Evolutionary conservation across 2,888 invertebrate genomes (phyloP).

Genomic region (Poecilobothrus nobilitatus): DNA sequence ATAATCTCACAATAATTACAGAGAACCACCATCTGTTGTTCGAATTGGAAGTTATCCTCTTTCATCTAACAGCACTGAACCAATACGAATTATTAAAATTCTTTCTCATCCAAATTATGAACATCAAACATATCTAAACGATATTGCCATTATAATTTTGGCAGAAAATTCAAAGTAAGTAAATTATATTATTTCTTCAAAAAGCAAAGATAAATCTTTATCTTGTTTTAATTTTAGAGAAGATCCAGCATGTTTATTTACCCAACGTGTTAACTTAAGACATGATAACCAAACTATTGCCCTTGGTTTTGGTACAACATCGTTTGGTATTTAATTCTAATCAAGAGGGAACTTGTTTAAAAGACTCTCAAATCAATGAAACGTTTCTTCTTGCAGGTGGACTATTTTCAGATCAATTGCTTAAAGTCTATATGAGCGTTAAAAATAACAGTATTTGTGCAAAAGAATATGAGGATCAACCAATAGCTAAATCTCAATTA

Average conservation of each 20-base stretch:
- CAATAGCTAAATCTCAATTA: not conserved
- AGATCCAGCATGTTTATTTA: not conserved
- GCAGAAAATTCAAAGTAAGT: not conserved
- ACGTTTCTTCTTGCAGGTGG: not conserved
- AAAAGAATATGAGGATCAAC: not conserved
- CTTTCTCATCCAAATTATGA: conserved; percentile 21
- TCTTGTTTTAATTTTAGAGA: not conserved
- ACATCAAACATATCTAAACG: conserved; percentile 2
- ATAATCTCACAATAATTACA: too few species aligned
- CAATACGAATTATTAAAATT: conserved; percentile 17
- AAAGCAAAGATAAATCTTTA: too few species aligned
- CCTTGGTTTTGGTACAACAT: not conserved
- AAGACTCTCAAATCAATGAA: too few species aligned
- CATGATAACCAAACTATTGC: not conserved
- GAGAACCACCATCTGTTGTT: conserved; percentile 23
- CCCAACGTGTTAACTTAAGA: too few species aligned
- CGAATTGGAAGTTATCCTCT: conserved; percentile 22
- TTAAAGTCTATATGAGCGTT: not conserved
- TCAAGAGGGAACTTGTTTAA: not conserved
- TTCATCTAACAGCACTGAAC: conserved; percentile 11
- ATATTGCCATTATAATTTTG: conserved; percentile 12
- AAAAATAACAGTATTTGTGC: not conserved
- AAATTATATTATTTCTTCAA: too few species aligned
- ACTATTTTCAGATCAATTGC: not conserved
- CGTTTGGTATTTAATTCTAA: not conserved